Evolutionary conservation across 2,113 vertebrate species (phyloP).

Genomic region (Microcebus griseorufus): DNA sequence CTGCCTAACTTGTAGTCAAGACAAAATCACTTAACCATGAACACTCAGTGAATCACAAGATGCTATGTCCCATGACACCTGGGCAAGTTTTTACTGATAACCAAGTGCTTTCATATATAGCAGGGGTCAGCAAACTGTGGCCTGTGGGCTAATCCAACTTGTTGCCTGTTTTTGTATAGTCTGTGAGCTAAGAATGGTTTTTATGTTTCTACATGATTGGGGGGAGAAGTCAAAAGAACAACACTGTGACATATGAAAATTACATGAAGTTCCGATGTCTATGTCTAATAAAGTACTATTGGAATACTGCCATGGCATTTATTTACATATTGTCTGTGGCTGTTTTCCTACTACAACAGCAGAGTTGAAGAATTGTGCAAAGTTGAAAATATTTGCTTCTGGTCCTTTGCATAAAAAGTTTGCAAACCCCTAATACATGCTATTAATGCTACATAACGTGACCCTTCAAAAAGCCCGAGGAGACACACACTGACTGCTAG

Average conservation of each 20-base stretch:
- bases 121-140: neutral
- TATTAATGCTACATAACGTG: neutral
- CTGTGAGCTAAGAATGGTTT: neutral
- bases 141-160: neutral
- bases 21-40: neutral
- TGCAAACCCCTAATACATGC: neutral
- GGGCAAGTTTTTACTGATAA: neutral
- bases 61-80: neutral
- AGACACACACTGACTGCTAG: no score
- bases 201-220: neutral
- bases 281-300: neutral
- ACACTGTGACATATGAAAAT: neutral
- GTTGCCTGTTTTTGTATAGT: neutral
- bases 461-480: neutral
- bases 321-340: fast-evolving
- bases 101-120: neutral
- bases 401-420: neutral
- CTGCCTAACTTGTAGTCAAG: neutral
- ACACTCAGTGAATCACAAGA: neutral
- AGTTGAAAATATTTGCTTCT: neutral
- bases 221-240: neutral
- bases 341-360: neutral
- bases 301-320: neutral
- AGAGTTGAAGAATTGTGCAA: neutral
- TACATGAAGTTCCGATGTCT: neutral